These are phyloP conservation scores for Microplitis mediator DNA, from an alignment of 1,140 invertebrate species.

Conservation along the genomic window DNA sequence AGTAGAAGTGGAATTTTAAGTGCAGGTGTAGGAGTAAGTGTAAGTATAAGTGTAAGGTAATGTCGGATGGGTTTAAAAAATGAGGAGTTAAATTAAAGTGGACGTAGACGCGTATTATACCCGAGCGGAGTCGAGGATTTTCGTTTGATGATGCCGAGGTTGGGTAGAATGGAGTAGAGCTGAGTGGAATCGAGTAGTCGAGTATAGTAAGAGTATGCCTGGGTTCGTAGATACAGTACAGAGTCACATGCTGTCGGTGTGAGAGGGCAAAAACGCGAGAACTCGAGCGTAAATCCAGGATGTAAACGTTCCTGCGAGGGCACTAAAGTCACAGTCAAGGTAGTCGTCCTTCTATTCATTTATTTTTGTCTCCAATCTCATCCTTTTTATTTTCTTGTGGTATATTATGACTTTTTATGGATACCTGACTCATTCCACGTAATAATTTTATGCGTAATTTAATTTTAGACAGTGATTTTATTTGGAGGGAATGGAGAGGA, in stretches of 20 bases:
- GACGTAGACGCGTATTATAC: conserved; percentile 9
- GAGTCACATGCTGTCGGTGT: conserved; percentile 4
- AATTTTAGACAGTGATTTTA: not conserved
- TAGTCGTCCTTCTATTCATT: conserved; percentile 28
- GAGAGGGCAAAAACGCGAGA: conserved; percentile 36
- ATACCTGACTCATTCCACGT: not conserved
- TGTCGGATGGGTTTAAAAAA: conserved; percentile 4
- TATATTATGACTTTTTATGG: not conserved
- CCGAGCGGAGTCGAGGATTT: not conserved
- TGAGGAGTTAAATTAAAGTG: conserved; percentile 24
- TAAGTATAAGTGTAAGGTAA: not conserved
- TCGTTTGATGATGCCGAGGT: not conserved
- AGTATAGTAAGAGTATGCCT: too few species aligned
- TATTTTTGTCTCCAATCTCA: conserved; percentile 10
- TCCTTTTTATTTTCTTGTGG: not conserved
- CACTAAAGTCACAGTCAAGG: conserved; percentile 27
- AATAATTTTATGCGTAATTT: not conserved
- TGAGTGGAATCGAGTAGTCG: too few species aligned
- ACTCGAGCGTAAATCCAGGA: conserved; percentile 39
- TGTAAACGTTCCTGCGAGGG: conserved; percentile 26
- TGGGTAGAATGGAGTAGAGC: too few species aligned
- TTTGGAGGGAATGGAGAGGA: too few species aligned
- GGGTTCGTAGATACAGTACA: not conserved
- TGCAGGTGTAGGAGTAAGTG: too few species aligned
- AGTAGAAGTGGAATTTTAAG: too few species aligned